Evolutionary conservation across 2,888 invertebrate species (phyloP), one percentile per base, ranked within the genome.

Genomic region (Trissoscelio sp.): DNA sequence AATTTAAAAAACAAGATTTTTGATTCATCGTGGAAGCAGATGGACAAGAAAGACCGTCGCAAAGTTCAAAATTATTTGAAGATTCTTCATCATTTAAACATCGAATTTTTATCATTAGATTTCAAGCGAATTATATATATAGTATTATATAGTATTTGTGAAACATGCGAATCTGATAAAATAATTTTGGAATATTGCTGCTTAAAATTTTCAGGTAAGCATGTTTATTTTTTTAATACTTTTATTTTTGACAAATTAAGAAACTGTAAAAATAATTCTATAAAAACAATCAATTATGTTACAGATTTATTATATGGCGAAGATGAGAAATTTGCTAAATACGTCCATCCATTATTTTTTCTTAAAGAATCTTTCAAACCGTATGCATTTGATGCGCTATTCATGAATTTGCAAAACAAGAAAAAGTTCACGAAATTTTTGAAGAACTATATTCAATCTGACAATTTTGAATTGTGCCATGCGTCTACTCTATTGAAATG

Each of bases 401-500:
- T 69, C 18, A 44, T 53, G 7, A 1, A 16, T 6, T 53, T 46
- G 14, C n/a, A 69, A 16, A 46, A 77, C 6, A 77, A 69, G 18
- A 51, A 62, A 18, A 48, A 55, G 12, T 69, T 77, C 9, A 14
- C 55, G 0, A 48, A 55, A 18, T 55, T 3, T 28, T 2, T 70
- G 1, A 9, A 62, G 46, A 55, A 55, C 16, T 46, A 28, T 18
- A 46, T 69, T 20, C 7, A 4, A 9, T 62, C 55, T 2, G 57
- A 78, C 9, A 44, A 37, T 11, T 70, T 70, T 46, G 14, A 70
- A 48, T 24, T 39, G 11, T 14, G 46, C 7, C 46, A 70, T 12
- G 62, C 57, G 48, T 81, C 78, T 1, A 81, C 83, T 31, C 57
- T 91, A 20, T 64, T 91, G 57, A 85, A 85, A 20, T 87, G 87